These are phyloP conservation scores for Dromaius novaehollandiae DNA, from an alignment of 2,113 vertebrate genomes.

Conservation along the genomic window DNA sequence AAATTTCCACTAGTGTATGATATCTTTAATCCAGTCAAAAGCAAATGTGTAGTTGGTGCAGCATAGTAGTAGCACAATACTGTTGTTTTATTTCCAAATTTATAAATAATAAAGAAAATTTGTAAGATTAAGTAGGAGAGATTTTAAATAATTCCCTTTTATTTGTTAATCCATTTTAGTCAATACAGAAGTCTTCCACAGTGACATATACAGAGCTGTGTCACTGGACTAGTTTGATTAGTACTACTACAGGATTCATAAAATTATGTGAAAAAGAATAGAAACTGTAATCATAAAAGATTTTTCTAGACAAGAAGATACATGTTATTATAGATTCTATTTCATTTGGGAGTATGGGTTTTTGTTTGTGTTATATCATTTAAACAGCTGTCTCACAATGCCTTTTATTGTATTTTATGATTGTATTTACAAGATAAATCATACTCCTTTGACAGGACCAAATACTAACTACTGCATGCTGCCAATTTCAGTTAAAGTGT, in stretches of 20 bases:
- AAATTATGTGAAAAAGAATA: not conserved
- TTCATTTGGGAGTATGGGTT: not conserved
- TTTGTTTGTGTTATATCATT: not conserved
- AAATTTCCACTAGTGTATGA: not conserved
- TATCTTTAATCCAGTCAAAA: not conserved
- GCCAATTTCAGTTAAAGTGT: not conserved
- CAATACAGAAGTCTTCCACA: not conserved
- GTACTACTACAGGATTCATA: not conserved
- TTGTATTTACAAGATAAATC: conserved; percentile 15
- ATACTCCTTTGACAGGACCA: not conserved
- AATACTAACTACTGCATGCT: not conserved
- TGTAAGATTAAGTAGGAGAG: not conserved
- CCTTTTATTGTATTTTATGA: not conserved
- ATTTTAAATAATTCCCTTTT: not conserved
- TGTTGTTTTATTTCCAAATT: not conserved
- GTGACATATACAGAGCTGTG: not conserved
- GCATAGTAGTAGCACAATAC: not conserved
- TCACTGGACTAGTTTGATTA: not conserved
- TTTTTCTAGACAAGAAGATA: not conserved
- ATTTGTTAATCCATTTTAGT: not conserved
- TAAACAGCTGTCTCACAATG: not conserved
- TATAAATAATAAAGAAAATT: not conserved
- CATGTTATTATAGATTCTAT: not conserved
- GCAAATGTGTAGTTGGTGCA: not conserved
- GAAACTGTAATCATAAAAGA: not conserved